phyloP scores from a whole-genome alignment of 2,888 invertebrate genomes.

The Ormyrus thymus region DNA sequence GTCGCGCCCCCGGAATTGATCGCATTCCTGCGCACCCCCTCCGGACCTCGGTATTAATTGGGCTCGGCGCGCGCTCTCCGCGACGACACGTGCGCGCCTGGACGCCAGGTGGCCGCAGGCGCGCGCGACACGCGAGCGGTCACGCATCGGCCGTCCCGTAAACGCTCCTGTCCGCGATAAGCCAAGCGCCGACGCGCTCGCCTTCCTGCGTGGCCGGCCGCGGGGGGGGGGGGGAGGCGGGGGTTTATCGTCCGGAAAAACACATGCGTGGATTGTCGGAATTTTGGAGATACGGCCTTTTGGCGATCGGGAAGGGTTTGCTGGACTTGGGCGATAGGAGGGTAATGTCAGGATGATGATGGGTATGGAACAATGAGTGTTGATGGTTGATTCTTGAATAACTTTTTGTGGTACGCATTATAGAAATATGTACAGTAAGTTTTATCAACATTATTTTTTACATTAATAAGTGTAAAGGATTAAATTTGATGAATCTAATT shows the following conservation, averaged over 20 bases:
- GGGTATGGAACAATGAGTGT: neutral
- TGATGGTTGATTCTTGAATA: too few relatives aligned
- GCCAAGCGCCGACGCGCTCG: neutral
- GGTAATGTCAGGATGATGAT: too few relatives aligned
- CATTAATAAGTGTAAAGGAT: too few relatives aligned
- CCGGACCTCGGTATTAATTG: neutral
- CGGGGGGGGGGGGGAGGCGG: neutral
- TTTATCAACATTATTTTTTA: too few relatives aligned
- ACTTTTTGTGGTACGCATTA: too few relatives aligned
- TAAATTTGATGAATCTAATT: too few relatives aligned
- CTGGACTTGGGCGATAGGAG: neutral
- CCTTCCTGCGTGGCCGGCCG: neutral
- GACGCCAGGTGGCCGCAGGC: conserved; percentile 54
- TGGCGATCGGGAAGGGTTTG: neutral
- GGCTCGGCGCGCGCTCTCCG: conserved; percentile 11
- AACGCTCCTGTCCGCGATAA: conserved; percentile 38
- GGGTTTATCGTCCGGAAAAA: conserved; percentile 31
- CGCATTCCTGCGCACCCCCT: conserved; percentile 13
- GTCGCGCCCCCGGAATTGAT: neutral
- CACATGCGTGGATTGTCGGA: neutral
- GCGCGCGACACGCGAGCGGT: conserved; percentile 28
- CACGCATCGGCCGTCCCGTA: conserved; percentile 51
- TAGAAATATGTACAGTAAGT: too few relatives aligned
- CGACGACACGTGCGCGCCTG: conserved; percentile 48
- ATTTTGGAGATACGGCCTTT: neutral